phyloP scores from a whole-genome alignment of 2,888 invertebrate genomes.

The Seira sanloemensis region DNA sequence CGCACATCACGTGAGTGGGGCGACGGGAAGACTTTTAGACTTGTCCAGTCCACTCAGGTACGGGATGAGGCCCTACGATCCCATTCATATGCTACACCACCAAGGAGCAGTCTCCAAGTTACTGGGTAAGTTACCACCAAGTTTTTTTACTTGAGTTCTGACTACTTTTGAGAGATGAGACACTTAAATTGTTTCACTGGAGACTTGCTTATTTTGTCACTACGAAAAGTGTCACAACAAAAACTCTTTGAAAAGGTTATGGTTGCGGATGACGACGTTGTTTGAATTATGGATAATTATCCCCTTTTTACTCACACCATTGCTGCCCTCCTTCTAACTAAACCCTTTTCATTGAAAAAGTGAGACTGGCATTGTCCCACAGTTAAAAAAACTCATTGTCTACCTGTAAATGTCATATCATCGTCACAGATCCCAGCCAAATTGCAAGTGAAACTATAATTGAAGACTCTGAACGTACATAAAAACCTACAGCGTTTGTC shows the following conservation, averaged over 20 bases:
- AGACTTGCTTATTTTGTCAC: slow-evolving; percentile 25
- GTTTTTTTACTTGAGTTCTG: slow-evolving; percentile 15
- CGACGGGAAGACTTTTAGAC: slow-evolving; percentile 70
- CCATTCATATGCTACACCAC: slow-evolving; percentile 90
- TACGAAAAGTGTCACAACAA: slow-evolving; percentile 25
- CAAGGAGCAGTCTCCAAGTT: slow-evolving; percentile 93
- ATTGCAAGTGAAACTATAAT: neutral
- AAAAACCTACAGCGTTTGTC: no score
- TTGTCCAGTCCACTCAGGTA: slow-evolving; percentile 75
- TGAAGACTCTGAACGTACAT: no score
- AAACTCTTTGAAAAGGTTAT: slow-evolving; percentile 1
- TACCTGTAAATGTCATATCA: no score
- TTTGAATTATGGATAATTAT: neutral
- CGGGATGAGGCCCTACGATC: slow-evolving; percentile 90
- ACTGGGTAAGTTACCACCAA: slow-evolving; percentile 80
- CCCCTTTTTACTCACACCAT: neutral
- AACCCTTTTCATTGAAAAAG: no score
- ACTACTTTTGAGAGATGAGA: no score
- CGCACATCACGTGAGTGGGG: slow-evolving; percentile 30
- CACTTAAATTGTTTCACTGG: slow-evolving; percentile 11
- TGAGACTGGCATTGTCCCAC: neutral
- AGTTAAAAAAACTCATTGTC: neutral
- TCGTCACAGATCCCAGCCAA: no score
- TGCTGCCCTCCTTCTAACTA: neutral
- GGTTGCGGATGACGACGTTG: neutral